Base-by-base conservation (phyloP, 2,113 vertebrate species). In the Microcebus tavaratra region DNA sequence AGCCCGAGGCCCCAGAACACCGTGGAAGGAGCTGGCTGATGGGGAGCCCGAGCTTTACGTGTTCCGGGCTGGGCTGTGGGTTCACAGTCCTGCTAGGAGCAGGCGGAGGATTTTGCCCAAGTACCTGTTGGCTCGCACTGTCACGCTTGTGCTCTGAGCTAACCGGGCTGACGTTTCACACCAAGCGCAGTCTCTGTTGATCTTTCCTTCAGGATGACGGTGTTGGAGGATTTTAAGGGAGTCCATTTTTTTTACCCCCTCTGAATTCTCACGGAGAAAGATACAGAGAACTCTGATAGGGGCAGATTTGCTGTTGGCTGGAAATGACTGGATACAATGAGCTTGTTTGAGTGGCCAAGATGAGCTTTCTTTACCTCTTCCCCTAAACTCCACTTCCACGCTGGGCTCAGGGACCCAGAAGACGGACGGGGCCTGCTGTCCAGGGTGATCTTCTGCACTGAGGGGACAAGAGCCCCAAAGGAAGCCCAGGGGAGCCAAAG, bases 111-210 rank as follows among this genome's bases (percentile, higher is more conserved):
- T n/a, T 20, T 17, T 53, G 12, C 23, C 0, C 0, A 57, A 70
- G 61, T 6, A 25, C 17, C 42, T 20, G 21, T 14, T 8, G 59
- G 45, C 55, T 6, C 0, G 5, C 1, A 11, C 8, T 11, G 8
- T 29, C 3, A 0, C 13, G 59, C 70, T 78, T 59, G 50, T 5
- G 2, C 34, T 39, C 29, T n/a, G 18, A 92, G 36, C 67, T 34
- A 11, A 21, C 1, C 7, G 23, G 53, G 59, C 63, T n/a, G 45
- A 20, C 0, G 31, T 21, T 83, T 84, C 70, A 6, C 7, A 20
- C 0, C 1, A 50, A 78, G 63, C 6, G 0, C 34, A 6, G 0
- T 14, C 68, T 91, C 11, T 79, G 45, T 2, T 63, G 48, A 13
- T n/a, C 8, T 80, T 65, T 80, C 48, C 67, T 63, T 85, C 61